Conservation (phyloP, 2,888 invertebrate species). For the Brachypterus glaber region DNA sequence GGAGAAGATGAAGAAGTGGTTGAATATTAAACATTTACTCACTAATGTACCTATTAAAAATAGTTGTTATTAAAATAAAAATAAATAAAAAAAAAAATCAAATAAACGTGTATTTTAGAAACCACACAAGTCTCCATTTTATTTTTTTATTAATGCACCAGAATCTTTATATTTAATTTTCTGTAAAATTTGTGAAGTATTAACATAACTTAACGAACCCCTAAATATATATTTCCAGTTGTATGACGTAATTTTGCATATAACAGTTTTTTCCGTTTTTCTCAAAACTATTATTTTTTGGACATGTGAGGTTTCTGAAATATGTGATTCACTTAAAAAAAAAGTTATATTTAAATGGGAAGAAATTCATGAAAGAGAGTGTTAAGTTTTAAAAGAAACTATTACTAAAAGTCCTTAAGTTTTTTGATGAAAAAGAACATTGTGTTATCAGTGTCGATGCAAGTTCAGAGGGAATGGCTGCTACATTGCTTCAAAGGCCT, state of each 20-base stretch:
- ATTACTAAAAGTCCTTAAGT: conserved; percentile 26
- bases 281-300: conserved; percentile 6
- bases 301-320: no score
- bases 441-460: conserved; percentile 27
- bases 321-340: conserved; percentile 22
- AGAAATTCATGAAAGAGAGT: conserved; percentile 21
- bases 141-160: conserved; percentile 3
- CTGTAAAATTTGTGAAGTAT: conserved; percentile 1
- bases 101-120: conserved; percentile 5
- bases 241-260: conserved; percentile 4
- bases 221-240: conserved; percentile 5
- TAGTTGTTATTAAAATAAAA: conserved; percentile 2
- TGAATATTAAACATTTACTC: no score
- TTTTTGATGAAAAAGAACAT: conserved; percentile 25
- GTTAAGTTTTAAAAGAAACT: conserved; percentile 25
- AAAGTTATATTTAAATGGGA: conserved; percentile 20
- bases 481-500: conserved; percentile 26
- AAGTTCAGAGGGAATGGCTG: conserved; percentile 30
- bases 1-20: no score
- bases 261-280: conserved; percentile 7
- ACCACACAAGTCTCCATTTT: conserved; percentile 4
- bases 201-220: neutral
- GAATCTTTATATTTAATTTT: neutral
- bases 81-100: conserved; percentile 1
- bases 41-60: conserved; percentile 7